Evolutionary conservation across 2,888 invertebrate species (phyloP), one percentile per base, ranked within the genome.

Genomic region (Cryptophagus acutangulus): DNA sequence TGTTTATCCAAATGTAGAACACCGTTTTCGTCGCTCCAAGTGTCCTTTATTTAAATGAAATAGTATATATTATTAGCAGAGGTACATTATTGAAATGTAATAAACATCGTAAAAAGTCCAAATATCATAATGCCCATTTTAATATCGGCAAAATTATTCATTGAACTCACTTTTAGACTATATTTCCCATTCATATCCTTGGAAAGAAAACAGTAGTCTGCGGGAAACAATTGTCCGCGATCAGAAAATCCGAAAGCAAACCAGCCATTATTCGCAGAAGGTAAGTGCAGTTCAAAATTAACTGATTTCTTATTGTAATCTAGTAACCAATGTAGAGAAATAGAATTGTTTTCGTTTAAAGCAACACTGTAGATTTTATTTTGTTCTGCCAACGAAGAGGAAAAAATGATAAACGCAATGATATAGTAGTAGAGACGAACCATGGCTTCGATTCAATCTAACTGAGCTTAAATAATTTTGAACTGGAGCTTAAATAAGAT

Each of bases 191-290:
- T 77, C 72, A 81, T 81, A 59, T 86, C 81, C 34, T 78, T 76
- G 84, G 88, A 88, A 40, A 88, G 72, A 31, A 91, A 71, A 58
- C 91, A 92, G 45, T 87, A 79, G 70, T 93, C 92, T 0, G 89
- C 86, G 28, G 81, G 78, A 44, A 76, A 76, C 2, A 77, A 58
- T 31, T 80, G 75, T 1, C 92, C 92, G 42, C 85, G 78, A 58
- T 88, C 81, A 1, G 92, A 92, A 70, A 91, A 92, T 20, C 92
- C 92, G 34, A 92, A 59, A 1, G 85, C 89, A 57, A 92, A 82
- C 91, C 91, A 92, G 1, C 64, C 62, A 8, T 74, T 72, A 29
- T 70, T 65, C n/a, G 48, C 36, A 1, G 69, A 65, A 1, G 76
- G 71, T 29, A 78, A 57, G 36, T 74, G 69, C 10, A 82, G 59